phyloP scores from a whole-genome alignment of 2,797 vertebrate species.

The Fratercula arctica region DNA sequence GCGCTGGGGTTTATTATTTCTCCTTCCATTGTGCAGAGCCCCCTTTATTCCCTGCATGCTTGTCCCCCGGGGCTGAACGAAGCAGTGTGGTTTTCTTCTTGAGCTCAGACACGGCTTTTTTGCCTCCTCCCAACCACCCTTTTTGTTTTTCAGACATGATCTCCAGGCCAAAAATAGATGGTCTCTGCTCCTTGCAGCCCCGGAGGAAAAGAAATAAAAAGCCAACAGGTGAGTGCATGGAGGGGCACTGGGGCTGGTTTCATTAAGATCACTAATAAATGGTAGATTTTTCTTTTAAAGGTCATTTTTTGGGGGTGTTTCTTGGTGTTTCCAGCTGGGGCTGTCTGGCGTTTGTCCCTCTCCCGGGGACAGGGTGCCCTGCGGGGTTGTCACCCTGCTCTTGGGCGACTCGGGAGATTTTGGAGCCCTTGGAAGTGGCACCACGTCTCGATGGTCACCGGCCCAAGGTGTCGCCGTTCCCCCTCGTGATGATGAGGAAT shows the following conservation, averaged over 20 bases:
- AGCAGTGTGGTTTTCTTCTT: conserved; percentile 9
- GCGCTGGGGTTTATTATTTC: conserved; percentile 45
- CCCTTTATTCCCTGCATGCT: conserved; percentile 40
- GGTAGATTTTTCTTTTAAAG: background rate
- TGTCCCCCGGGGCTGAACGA: background rate
- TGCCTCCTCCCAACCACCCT: background rate
- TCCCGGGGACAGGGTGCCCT: fast-evolving
- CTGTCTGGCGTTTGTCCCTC: background rate
- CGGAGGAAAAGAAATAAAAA: background rate
- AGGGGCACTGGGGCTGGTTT: background rate
- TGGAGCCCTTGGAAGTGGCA: background rate
- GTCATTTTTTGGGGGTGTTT: background rate
- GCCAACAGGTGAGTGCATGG: background rate
- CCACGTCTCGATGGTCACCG: fast-evolving
- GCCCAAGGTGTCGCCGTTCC: fast-evolving
- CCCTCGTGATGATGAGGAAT: background rate
- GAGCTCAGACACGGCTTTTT: background rate
- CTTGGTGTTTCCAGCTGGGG: background rate
- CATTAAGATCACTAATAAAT: too few species aligned
- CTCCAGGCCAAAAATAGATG: background rate
- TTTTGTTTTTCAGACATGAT: background rate
- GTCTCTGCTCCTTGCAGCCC: background rate
- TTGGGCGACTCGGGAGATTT: background rate
- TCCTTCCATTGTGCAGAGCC: conserved; percentile 48
- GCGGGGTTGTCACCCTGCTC: fast-evolving